These are phyloP conservation scores for Saccostrea cuccullata DNA, from an alignment of 1,140 invertebrate species.

Conservation along the genomic window DNA sequence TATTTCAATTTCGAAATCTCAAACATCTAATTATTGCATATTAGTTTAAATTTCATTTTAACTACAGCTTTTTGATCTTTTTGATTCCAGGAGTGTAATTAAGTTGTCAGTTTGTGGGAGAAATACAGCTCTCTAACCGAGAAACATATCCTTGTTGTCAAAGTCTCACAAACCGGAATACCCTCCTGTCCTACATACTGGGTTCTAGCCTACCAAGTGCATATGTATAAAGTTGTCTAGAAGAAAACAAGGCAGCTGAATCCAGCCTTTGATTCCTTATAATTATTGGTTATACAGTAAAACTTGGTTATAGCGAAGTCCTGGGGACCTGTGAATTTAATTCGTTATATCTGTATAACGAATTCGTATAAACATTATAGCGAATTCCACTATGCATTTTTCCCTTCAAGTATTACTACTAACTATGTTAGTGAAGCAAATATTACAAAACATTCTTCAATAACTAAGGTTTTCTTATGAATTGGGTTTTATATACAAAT, in stretches of 20 bases:
- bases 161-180: not conserved
- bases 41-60: constrained; percentile 38
- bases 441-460: no score
- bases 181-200: not conserved
- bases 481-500: no score
- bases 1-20: constrained; percentile 31
- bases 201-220: not conserved
- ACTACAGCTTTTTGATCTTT: constrained; percentile 34
- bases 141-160: constrained; percentile 21
- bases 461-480: no score
- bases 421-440: no score
- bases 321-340: no score
- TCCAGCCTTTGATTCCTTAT: not conserved
- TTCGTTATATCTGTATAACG: no score
- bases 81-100: constrained; percentile 28
- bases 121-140: constrained; percentile 15
- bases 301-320: no score
- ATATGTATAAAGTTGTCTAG: not conserved
- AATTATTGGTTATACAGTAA: not conserved
- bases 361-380: no score
- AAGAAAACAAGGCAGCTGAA: not conserved
- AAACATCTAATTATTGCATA: constrained; percentile 34
- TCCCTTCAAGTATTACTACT: no score
- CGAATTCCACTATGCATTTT: no score
- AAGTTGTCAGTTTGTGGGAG: constrained; percentile 34